A percentile compares a stretch with the other conserved stretches of the same genome.
Evolutionary conservation across 2,113 vertebrate species (phyloP).

Genomic region (Eurypyga helias): DNA sequence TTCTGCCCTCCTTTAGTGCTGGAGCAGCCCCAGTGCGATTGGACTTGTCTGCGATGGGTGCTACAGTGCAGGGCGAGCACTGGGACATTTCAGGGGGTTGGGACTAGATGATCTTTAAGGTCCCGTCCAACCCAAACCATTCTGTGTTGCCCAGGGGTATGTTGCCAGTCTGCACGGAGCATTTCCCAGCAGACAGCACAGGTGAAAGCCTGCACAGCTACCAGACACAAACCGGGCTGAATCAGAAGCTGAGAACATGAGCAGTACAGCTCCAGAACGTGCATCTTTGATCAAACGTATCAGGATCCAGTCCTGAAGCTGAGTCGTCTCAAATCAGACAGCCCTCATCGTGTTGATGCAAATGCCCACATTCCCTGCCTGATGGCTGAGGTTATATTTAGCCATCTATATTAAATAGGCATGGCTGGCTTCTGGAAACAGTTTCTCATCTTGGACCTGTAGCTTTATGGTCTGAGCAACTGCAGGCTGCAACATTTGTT

Average conservation of each 20-base stretch:
- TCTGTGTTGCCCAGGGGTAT: neutral
- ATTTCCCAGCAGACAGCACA: neutral
- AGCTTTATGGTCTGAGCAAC: slow-evolving; percentile 63
- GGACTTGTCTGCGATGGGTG: neutral
- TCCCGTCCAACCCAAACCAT: too few relatives aligned
- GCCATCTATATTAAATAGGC: slow-evolving; percentile 60
- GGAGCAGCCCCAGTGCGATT: neutral
- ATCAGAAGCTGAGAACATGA: neutral
- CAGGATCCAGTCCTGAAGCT: slow-evolving; percentile 47
- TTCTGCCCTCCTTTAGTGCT: neutral
- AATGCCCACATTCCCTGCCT: slow-evolving; percentile 66
- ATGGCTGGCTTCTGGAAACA: slow-evolving; percentile 53
- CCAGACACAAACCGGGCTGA: neutral
- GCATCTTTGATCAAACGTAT: neutral
- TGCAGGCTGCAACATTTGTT: slow-evolving; percentile 55
- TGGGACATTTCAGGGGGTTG: neutral
- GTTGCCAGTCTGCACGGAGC: neutral
- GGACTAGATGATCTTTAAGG: too few relatives aligned
- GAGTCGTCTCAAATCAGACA: slow-evolving; percentile 46
- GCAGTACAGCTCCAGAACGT: neutral
- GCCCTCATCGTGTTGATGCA: slow-evolving; percentile 56
- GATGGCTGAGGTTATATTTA: slow-evolving; percentile 68
- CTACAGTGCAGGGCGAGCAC: neutral
- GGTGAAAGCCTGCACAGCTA: slow-evolving; percentile 1
- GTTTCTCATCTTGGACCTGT: slow-evolving; percentile 58